Base-by-base conservation (phyloP, 2,888 invertebrate genomes). In the Belgica antarctica region DNA sequence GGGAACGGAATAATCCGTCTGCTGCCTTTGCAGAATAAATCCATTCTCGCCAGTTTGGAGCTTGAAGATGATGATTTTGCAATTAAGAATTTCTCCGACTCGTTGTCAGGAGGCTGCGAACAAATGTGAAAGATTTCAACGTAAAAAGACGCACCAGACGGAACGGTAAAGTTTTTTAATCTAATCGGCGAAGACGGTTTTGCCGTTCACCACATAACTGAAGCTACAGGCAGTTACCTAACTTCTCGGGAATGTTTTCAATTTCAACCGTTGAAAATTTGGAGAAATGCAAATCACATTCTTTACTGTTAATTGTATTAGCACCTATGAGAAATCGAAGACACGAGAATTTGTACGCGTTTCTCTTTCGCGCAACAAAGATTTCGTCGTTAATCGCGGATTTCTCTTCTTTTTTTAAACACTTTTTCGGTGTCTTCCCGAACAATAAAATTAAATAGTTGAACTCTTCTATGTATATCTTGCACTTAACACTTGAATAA, bases 11-110 rank as follows among this genome's bases (percentile, higher is more conserved):
- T 46, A 10, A 46, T 25, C 15, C 65, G 19, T 10, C 65, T 15
- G 24, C 65, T 65, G 41, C 47, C 25, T 46, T 65, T 65, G 47
- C 46, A 65, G 15, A 65, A 65, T 46, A 65, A 47, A 47, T 65
- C 65, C 65, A 65, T 65, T 8, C 36, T 62, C 19, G 31, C 27
- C 19, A 27, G 34, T 47, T 25, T 59, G 59, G 4, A 8, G 2
- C n/a, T n/a, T n/a, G n/a, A n/a, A n/a, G n/a, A n/a, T n/a, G n/a
- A n/a, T 10, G 12, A 27, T 28, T 0, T 22, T 62, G 36, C 22
- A 34, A 17, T 62, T 36, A 8, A 62, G 36, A 62, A 62, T 5
- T 62, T 31, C n/a, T 27, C n/a, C 15, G 46, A 46, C 8, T 7
- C 7, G 25, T 27, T 24, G 24, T 17, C 8, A 31, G n/a, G n/a